Percentiles rank a stretch among this genome's conserved stretches.
phyloP scores from a whole-genome alignment of 2,113 vertebrate genomes.

The Bucco capensis region DNA sequence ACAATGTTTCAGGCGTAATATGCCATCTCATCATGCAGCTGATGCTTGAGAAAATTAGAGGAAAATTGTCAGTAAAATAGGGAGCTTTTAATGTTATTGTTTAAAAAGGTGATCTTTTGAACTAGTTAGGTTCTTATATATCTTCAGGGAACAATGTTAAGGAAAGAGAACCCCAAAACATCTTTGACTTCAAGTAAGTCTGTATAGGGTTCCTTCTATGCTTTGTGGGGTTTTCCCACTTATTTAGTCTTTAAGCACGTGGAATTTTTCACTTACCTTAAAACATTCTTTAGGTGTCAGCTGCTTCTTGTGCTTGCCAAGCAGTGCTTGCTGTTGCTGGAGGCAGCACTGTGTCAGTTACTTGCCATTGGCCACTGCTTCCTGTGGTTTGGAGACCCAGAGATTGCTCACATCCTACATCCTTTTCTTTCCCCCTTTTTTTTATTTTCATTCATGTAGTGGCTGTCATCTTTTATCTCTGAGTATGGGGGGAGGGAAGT shows the following conservation, averaged over 20 bases:
- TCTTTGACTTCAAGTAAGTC: neutral
- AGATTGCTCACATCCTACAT: neutral
- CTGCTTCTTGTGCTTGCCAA: neutral
- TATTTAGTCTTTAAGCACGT: neutral
- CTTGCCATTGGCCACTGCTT: neutral
- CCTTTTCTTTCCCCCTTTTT: neutral
- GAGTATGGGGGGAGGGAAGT: neutral
- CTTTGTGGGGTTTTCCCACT: neutral
- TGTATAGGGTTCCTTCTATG: neutral
- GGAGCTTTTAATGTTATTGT: neutral
- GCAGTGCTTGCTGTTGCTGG: rapidly evolving
- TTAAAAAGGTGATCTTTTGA: neutral
- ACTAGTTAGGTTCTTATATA: neutral
- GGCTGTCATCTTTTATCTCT: neutral
- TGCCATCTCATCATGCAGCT: neutral
- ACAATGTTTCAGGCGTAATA: neutral
- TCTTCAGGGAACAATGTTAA: neutral
- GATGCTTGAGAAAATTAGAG: neutral
- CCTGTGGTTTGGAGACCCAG: neutral
- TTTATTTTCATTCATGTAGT: neutral
- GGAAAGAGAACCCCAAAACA: neutral
- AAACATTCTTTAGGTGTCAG: neutral
- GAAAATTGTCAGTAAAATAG: neutral
- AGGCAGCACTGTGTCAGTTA: neutral
- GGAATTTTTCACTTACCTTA: neutral